phyloP scores from a whole-genome alignment of 2,113 vertebrate species.

The Myiagra hebetior region DNA sequence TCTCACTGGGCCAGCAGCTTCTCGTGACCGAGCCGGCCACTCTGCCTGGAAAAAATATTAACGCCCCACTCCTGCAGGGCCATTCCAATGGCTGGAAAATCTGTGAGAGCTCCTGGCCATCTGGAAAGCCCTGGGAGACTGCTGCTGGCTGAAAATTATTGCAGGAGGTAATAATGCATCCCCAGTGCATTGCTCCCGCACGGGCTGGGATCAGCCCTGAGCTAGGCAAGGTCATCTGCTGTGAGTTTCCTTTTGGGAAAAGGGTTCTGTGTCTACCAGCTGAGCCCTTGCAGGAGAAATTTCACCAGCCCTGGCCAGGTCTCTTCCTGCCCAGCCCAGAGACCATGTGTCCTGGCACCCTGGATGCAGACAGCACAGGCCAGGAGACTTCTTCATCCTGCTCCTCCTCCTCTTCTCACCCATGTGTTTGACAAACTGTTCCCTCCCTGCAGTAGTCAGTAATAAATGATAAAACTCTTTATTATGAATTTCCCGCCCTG shows the following conservation, averaged over 20 bases:
- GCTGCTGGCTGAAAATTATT: not conserved
- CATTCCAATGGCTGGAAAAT: not conserved
- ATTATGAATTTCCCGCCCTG: not conserved
- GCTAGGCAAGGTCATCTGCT: not conserved
- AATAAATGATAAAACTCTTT: not conserved
- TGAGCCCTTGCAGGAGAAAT: not conserved
- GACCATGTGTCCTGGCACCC: not conserved
- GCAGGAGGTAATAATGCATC: not conserved
- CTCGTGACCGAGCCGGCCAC: rapidly evolving
- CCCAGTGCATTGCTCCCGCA: rapidly evolving
- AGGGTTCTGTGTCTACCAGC: not conserved
- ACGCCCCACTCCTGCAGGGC: not conserved
- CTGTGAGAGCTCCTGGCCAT: not conserved
- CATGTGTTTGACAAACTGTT: rapidly evolving
- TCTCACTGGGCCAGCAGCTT: not conserved
- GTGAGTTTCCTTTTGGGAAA: not conserved
- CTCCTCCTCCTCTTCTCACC: not conserved
- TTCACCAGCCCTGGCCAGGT: not conserved
- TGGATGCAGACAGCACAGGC: rapidly evolving
- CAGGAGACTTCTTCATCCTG: not conserved
- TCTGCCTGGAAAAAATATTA: not conserved
- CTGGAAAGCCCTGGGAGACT: not conserved
- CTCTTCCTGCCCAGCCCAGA: not conserved
- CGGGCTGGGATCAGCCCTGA: not conserved
- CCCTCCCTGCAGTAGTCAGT: not conserved